Evolutionary conservation across 2,888 invertebrate genomes (phyloP).

Genomic region (Euphydryas editha): DNA sequence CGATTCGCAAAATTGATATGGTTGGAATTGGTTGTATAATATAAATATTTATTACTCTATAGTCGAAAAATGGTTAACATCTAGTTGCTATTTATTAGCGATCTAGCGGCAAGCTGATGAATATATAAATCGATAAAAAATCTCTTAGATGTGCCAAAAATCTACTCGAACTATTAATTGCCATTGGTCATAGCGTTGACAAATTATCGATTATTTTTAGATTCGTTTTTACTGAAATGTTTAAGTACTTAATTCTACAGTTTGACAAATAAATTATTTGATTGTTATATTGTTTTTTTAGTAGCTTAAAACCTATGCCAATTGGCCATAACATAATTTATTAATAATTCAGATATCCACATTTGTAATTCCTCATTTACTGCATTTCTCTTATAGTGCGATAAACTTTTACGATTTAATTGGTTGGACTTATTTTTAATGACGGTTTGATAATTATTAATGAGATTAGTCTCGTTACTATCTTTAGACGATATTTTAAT

Average conservation of each 20-base stretch:
- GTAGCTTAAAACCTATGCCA: neutral
- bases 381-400: neutral
- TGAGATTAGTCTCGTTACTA: neutral
- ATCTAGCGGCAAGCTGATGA: no score
- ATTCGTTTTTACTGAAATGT: no score
- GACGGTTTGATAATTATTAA: neutral
- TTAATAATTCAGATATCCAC: conserved; percentile 33
- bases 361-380: conserved; percentile 23
- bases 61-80: no score
- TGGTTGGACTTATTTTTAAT: neutral
- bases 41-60: no score
- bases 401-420: neutral
- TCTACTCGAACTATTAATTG: no score
- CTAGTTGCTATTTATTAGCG: no score
- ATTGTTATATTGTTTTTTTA: neutral
- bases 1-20: no score
- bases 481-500: neutral
- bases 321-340: conserved; percentile 14
- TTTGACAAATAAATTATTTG: neutral
- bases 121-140: no score
- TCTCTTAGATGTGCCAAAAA: no score
- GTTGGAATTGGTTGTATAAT: no score
- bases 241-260: neutral
- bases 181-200: no score
- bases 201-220: no score